Evolutionary conservation across 1,140 invertebrate species (phyloP).

Genomic region (Condylostylus longicornis): DNA sequence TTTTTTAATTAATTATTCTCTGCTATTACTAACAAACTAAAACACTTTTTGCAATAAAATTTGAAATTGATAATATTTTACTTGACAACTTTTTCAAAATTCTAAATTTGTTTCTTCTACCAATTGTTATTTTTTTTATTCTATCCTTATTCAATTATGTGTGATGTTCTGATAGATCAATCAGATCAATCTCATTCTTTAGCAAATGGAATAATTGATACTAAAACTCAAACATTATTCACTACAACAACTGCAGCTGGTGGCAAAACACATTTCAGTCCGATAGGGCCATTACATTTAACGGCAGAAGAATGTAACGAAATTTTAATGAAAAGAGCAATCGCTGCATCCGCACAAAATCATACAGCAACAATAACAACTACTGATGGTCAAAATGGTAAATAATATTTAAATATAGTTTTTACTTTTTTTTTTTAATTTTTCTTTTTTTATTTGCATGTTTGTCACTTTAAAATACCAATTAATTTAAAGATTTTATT

Average conservation of each 20-base stretch:
- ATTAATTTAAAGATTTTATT: slow-evolving; percentile 26
- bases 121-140: no score
- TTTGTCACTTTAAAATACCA: slow-evolving; percentile 13
- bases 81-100: no score
- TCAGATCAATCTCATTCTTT: slow-evolving; percentile 25
- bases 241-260: slow-evolving; percentile 24
- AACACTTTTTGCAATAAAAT: no score
- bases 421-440: slow-evolving; percentile 1
- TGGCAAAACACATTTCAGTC: slow-evolving; percentile 35
- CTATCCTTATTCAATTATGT: no score
- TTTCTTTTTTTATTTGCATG: neutral
- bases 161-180: slow-evolving; percentile 29
- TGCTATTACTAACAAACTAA: no score
- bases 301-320: slow-evolving; percentile 63
- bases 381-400: slow-evolving; percentile 31
- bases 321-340: slow-evolving; percentile 49
- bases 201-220: slow-evolving; percentile 29
- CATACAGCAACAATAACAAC: slow-evolving; percentile 27
- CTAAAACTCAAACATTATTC: slow-evolving; percentile 30
- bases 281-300: slow-evolving; percentile 50
- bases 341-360: slow-evolving; percentile 24
- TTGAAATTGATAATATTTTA: no score
- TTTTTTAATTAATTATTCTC: no score
- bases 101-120: no score
- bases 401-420: slow-evolving; percentile 15